Conservation (phyloP, 2,888 invertebrate genomes). For the Neria commutata region DNA sequence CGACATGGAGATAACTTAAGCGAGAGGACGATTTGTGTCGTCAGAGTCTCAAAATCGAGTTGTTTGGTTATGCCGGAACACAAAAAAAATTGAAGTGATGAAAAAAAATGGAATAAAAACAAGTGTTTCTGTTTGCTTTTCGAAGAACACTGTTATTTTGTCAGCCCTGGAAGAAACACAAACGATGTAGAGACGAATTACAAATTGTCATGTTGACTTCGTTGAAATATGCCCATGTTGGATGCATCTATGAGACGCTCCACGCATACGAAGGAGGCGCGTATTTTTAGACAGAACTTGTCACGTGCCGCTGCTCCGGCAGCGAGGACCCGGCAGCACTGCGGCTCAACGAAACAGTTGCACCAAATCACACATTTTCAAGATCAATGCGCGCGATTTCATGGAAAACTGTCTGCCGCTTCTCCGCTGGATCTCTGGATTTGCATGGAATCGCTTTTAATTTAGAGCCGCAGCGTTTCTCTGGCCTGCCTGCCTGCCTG, state of each 20-base stretch:
- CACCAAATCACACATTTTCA: constrained; percentile 9
- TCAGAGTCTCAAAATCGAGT: too few relatives aligned
- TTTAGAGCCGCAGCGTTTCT: constrained; percentile 7
- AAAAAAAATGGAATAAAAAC: too few relatives aligned
- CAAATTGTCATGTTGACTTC: neutral
- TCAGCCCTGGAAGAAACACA: too few relatives aligned
- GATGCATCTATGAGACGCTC: neutral
- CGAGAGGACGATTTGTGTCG: too few relatives aligned
- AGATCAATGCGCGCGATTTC: constrained; percentile 23
- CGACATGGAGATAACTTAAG: too few relatives aligned
- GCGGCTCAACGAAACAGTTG: neutral
- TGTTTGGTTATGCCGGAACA: too few relatives aligned
- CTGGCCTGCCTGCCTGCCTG: neutral
- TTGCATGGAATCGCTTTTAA: constrained; percentile 24
- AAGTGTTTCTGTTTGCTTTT: too few relatives aligned
- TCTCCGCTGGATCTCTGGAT: constrained; percentile 4
- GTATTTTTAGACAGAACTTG: constrained; percentile 11
- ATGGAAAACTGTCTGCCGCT: constrained; percentile 19
- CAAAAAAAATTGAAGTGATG: too few relatives aligned
- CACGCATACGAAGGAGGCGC: too few relatives aligned
- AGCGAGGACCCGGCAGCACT: neutral
- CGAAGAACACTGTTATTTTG: too few relatives aligned
- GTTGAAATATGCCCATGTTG: neutral
- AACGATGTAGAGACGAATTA: neutral
- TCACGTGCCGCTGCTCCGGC: constrained; percentile 1